These are phyloP conservation scores for Hyperopisus bebe DNA, from an alignment of 2,113 vertebrate species.

Conservation along the genomic window DNA sequence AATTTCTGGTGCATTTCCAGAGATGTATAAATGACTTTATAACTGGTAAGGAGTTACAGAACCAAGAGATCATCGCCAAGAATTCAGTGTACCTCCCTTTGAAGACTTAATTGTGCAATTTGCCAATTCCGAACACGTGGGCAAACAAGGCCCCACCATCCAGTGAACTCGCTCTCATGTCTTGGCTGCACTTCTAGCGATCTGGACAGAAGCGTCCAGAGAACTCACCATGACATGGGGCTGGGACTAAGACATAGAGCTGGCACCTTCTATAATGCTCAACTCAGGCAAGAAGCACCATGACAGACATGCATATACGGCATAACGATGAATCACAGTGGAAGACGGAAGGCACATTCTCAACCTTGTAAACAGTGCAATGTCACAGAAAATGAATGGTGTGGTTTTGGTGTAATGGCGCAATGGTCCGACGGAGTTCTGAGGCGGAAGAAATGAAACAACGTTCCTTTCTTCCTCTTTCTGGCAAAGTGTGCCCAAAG, in stretches of 20 bases:
- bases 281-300: not conserved
- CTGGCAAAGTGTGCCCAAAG: slow-evolving; percentile 48
- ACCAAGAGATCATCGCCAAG: not conserved
- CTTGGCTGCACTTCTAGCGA: not conserved
- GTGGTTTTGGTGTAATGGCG: slow-evolving; percentile 28
- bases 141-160: slow-evolving; percentile 22
- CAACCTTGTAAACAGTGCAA: not conserved
- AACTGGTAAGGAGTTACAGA: not conserved
- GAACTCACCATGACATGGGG: not conserved
- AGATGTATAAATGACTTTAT: not conserved
- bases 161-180: not conserved
- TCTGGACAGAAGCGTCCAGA: not conserved
- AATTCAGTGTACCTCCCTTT: slow-evolving; percentile 28
- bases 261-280: not conserved
- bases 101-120: slow-evolving; percentile 32
- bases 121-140: slow-evolving; percentile 36
- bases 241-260: not conserved
- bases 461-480: slow-evolving; percentile 46
- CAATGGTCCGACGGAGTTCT: not conserved
- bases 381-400: slow-evolving; percentile 5
- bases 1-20: not conserved
- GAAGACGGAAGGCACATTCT: not conserved
- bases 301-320: not conserved
- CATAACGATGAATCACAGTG: not conserved
- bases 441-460: slow-evolving; percentile 3